Conservation (phyloP, 1,140 invertebrate genomes). For the Magallana ariakensis region DNA sequence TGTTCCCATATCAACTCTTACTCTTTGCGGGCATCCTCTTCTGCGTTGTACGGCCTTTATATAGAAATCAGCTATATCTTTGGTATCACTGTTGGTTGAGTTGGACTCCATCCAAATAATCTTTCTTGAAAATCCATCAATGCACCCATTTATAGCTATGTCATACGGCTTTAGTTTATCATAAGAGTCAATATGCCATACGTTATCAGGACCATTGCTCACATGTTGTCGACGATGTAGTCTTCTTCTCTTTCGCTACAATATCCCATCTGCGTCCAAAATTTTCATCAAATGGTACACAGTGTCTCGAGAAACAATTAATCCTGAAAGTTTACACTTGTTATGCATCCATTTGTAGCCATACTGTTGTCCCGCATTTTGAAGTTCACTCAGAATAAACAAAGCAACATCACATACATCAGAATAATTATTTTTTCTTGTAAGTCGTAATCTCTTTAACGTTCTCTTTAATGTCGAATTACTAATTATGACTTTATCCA, state of each 20-base stretch:
- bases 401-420: conserved; percentile 42
- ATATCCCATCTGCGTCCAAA: conserved; percentile 52
- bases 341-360: conserved; percentile 56
- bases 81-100: too few relatives aligned
- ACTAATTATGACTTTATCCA: too few relatives aligned
- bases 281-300: conserved; percentile 45
- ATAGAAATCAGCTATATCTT: too few relatives aligned
- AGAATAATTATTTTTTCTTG: not conserved
- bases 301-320: conserved; percentile 33
- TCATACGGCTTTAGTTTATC: conserved; percentile 75
- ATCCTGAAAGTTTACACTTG: conserved; percentile 47
- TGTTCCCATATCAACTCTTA: conserved; percentile 65
- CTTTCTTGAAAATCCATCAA: too few relatives aligned
- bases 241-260: not conserved
- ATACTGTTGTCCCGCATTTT: conserved; percentile 45
- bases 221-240: conserved; percentile 20
- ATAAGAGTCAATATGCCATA: conserved; percentile 66
- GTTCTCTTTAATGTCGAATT: too few relatives aligned
- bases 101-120: too few relatives aligned
- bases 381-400: conserved; percentile 26
- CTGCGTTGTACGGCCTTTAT: too few relatives aligned
- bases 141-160: conserved; percentile 60
- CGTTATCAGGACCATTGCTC: too few relatives aligned
- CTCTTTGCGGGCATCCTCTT: too few relatives aligned
- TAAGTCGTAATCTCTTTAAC: not conserved